phyloP scores from a whole-genome alignment of 2,113 vertebrate genomes.

The Rhineura floridana region DNA sequence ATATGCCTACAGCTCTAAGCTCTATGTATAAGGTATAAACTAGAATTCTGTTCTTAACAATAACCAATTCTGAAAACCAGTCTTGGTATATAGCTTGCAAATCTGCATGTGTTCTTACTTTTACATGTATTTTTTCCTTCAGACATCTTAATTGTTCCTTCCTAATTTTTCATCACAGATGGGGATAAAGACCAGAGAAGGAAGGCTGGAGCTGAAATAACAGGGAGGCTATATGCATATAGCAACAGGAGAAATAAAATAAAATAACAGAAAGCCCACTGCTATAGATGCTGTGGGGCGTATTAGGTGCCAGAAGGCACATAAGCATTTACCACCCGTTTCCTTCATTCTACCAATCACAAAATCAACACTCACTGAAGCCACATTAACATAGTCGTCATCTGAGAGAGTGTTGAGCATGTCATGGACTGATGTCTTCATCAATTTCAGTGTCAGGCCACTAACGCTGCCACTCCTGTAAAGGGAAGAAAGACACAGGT shows the following conservation, averaged over 20 bases:
- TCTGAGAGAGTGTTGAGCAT: slow-evolving; percentile 95
- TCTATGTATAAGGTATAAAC: not conserved
- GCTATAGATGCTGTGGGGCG: not conserved
- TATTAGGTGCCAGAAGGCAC: not conserved
- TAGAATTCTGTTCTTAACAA: not conserved
- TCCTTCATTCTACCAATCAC: fast-evolving
- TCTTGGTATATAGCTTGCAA: not conserved
- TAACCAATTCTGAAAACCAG: not conserved
- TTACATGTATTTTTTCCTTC: not conserved
- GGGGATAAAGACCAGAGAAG: not conserved
- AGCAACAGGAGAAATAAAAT: not conserved
- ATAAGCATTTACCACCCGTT: not conserved
- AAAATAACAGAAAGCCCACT: not conserved
- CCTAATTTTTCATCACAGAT: not conserved
- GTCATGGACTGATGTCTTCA: slow-evolving; percentile 92
- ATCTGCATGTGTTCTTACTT: not conserved
- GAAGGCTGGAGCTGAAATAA: not conserved
- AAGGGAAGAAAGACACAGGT: slow-evolving; percentile 23
- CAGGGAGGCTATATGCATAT: too few relatives aligned
- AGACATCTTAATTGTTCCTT: not conserved
- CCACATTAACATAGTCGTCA: slow-evolving; percentile 93
- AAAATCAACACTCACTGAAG: slow-evolving; percentile 71
- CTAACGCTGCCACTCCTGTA: slow-evolving; percentile 96
- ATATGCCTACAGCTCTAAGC: not conserved
- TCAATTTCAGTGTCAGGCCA: slow-evolving; percentile 93